phyloP scores from a whole-genome alignment of 2,888 invertebrate genomes.

The Xanthostigma xanthostigma region DNA sequence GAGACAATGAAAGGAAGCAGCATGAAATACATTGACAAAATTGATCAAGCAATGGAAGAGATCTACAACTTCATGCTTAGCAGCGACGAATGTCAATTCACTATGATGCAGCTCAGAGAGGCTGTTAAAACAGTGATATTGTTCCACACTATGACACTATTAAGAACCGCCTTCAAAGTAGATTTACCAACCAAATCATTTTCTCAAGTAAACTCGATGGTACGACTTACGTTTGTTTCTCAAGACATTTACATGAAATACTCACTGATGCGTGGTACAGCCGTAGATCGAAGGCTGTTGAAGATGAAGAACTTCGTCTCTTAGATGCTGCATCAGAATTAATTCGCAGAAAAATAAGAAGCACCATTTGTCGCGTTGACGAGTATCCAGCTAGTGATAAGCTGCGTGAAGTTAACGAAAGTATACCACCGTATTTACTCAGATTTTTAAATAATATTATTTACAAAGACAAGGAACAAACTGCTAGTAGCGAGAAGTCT shows the following conservation, averaged over 20 bases:
- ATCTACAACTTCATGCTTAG: constrained; percentile 1
- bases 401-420: too few species aligned
- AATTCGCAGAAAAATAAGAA: background rate
- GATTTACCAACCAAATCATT: background rate
- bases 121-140: background rate
- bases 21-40: background rate
- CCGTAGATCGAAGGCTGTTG: too few species aligned
- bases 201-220: background rate
- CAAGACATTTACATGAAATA: background rate
- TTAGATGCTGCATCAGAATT: background rate
- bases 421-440: too few species aligned
- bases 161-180: background rate
- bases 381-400: background rate
- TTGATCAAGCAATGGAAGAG: background rate
- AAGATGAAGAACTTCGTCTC: too few species aligned
- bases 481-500: background rate
- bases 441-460: too few species aligned
- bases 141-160: background rate
- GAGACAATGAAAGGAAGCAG: too few species aligned
- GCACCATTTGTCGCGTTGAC: background rate
- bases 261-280: background rate
- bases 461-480: background rate
- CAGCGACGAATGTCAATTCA: constrained; percentile 1
- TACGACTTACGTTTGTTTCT: background rate
- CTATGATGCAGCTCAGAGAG: background rate